Evolutionary conservation across 2,888 invertebrate species (phyloP).

Genomic region (Cosmia pyralina): DNA sequence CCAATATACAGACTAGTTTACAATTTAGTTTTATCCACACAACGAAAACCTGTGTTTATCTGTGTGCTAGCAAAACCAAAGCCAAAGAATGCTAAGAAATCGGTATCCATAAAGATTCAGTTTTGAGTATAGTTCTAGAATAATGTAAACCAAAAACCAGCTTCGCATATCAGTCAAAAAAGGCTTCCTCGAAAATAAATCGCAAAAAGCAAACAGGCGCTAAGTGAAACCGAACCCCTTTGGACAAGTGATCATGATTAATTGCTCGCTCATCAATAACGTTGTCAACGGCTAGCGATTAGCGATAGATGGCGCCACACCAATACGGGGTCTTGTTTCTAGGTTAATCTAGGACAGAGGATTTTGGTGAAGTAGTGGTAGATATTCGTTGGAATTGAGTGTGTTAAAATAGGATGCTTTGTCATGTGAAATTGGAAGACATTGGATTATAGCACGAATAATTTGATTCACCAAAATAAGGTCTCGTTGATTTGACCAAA

Average conservation of each 20-base stretch:
- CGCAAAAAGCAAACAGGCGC: slow-evolving; percentile 57
- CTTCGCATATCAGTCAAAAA: slow-evolving; percentile 28
- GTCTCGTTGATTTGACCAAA: background rate
- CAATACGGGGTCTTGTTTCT: slow-evolving; percentile 34
- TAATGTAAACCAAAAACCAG: background rate
- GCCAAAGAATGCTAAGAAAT: background rate
- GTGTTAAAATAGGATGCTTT: background rate
- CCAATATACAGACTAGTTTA: background rate
- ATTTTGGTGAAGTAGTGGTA: background rate
- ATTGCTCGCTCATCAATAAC: slow-evolving; percentile 68
- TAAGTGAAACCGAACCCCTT: slow-evolving; percentile 67
- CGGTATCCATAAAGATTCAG: background rate
- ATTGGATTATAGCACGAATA: background rate
- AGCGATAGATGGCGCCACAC: slow-evolving; percentile 60
- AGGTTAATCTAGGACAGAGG: slow-evolving; percentile 27
- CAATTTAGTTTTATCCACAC: background rate
- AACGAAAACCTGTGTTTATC: background rate
- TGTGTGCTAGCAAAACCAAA: background rate
- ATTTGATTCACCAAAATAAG: background rate
- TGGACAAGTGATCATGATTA: slow-evolving; percentile 67
- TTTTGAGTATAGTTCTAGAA: background rate
- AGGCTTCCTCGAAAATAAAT: slow-evolving; percentile 39
- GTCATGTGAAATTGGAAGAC: background rate
- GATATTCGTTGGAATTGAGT: background rate
- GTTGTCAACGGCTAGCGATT: slow-evolving; percentile 63